A percentile compares a stretch with the other conserved stretches of the same genome.
phyloP scores from a whole-genome alignment of 2,888 invertebrate species.

The Lamellibrachia satsuma region DNA sequence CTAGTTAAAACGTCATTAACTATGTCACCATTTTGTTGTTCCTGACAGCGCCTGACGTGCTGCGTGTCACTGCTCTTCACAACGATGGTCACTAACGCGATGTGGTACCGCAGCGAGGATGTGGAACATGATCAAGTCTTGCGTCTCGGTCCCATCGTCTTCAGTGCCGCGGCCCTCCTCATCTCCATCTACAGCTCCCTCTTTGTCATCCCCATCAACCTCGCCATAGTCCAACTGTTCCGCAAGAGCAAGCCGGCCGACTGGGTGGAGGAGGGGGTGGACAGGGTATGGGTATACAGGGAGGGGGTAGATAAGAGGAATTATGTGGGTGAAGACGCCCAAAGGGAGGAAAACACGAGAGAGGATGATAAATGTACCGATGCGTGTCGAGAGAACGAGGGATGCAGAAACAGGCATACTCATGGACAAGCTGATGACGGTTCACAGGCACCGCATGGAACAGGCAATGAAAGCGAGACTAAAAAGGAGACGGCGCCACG shows the following conservation, averaged over 20 bases:
- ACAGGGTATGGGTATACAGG: background rate
- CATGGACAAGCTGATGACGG: background rate
- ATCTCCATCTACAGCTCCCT: constrained; percentile 46
- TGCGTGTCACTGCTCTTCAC: constrained; percentile 47
- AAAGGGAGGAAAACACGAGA: too few species aligned
- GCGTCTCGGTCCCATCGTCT: constrained; percentile 38
- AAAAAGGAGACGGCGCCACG: background rate
- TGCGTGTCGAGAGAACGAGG: too few species aligned
- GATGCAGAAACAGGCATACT: background rate
- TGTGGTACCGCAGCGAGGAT: constrained; percentile 41
- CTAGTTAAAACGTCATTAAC: too few species aligned
- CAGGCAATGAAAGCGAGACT: background rate
- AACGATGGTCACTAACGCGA: constrained; percentile 51
- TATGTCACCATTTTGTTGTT: too few species aligned
- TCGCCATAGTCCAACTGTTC: constrained; percentile 46
- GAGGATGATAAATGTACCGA: too few species aligned
- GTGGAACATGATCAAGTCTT: constrained; percentile 21
- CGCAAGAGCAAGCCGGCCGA: constrained; percentile 25
- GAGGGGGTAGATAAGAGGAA: background rate
- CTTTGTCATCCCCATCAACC: constrained; percentile 45
- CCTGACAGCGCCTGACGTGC: constrained; percentile 48
- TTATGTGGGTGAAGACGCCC: too few species aligned
- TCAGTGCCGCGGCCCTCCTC: constrained; percentile 43
- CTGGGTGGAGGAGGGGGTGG: constrained; percentile 26
- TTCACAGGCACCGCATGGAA: background rate